Evolutionary conservation across 2,797 vertebrate species (phyloP).

Genomic region (Sciaenops ocellatus): DNA sequence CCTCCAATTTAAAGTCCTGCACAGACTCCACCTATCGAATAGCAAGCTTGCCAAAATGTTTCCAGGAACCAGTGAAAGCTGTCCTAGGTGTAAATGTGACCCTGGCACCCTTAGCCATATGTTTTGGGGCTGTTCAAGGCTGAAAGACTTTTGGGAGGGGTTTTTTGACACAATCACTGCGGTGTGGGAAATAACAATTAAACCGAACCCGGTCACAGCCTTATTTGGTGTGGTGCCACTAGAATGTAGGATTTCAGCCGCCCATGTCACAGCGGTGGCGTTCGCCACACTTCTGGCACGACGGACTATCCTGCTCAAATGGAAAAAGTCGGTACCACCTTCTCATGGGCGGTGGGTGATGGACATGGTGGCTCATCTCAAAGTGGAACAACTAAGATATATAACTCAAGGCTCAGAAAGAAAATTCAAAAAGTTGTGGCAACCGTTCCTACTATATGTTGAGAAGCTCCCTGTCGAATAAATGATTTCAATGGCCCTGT

Average conservation of each 20-base stretch:
- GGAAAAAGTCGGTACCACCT: background rate
- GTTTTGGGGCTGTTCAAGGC: background rate
- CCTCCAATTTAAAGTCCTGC: no score
- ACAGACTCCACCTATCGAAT: no score
- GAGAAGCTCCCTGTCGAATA: no score
- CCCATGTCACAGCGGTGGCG: background rate
- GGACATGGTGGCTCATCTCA: background rate
- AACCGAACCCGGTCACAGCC: background rate
- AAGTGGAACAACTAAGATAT: no score
- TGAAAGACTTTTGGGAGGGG: background rate
- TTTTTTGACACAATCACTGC: background rate
- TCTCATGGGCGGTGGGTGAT: background rate
- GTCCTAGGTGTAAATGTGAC: background rate
- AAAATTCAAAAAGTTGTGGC: no score
- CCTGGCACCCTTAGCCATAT: background rate
- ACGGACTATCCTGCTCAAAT: background rate
- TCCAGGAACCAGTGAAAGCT: background rate
- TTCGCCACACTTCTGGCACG: background rate
- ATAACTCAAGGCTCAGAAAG: no score
- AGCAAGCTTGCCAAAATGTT: background rate
- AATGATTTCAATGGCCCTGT: no score
- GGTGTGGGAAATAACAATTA: background rate
- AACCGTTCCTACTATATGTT: no score
- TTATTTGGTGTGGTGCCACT: background rate
- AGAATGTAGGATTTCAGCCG: background rate